Base-by-base conservation (phyloP, 1,140 invertebrate genomes). In the Tribolium madens region DNA sequence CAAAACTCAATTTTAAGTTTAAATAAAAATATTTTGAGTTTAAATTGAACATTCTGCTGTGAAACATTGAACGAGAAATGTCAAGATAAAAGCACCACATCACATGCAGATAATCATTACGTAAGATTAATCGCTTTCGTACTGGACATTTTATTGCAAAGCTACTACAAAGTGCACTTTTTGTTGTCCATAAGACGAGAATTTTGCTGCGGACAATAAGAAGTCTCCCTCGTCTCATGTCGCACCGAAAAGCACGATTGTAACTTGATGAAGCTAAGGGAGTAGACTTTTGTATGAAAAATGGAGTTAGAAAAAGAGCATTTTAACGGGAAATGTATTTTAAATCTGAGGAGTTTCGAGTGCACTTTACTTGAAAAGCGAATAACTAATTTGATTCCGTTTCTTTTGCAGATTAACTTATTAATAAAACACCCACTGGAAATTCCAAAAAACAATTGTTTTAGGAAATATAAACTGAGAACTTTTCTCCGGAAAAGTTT, bases 131-230 rank as follows among this genome's bases (percentile, higher is more conserved):
- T 64, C 18, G 52, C 52, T 57, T 9, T 10, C 7, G 10, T 57
- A 57, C 52, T 57, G 17, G 52, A 17, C 52, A 57, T 57, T 57
- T 57, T 57, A 57, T 21, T 17, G 26, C 57, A 14, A 64, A 14
- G 26, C 18, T 26, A 26, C 10, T 33, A 64, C 57, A 64, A 64
- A 64, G n/a, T 12, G 21, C 33, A 64, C 21, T 64, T 64, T 64
- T 64, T 64, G 57, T 64, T 57, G 52, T n/a, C 10, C 18, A 18
- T 57, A 57, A 57, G 52, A 57, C 15, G 52, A 26, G 52, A 57
- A 57, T 26, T 57, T 57, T n/a, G 12, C 52, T 57, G 15, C 18
- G 52, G 52, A 57, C 52, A 57, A 57, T 57, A 57, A 57, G 52
- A 26, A 57, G n/a, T 18, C 10, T 57, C 18, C 52, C 36, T 14